Evolutionary conservation across 2,888 invertebrate genomes (phyloP).

Genomic region (Keiferia lycopersicella): DNA sequence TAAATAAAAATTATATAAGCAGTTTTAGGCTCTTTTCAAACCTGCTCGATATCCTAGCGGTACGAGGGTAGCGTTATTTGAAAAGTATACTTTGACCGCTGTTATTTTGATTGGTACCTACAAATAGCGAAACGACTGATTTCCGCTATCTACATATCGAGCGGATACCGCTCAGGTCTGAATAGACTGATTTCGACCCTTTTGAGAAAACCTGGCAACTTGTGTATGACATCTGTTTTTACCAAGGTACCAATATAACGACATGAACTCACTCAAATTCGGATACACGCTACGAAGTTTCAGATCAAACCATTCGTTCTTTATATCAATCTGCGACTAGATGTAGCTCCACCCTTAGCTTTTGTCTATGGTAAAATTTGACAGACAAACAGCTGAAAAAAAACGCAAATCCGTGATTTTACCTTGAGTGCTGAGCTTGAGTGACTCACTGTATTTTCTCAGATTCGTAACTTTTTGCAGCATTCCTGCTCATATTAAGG

Average conservation of each 20-base stretch:
- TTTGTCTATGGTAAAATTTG: constrained; percentile 1
- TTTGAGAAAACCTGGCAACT: constrained; percentile 1
- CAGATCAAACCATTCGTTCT: not conserved
- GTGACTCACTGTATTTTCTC: constrained; percentile 15
- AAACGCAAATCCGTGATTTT: not conserved
- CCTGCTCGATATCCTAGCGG: too few species aligned
- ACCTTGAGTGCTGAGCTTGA: not conserved
- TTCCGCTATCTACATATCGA: too few species aligned
- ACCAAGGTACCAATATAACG: constrained; percentile 22
- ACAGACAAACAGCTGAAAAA: not conserved
- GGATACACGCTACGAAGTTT: constrained; percentile 12
- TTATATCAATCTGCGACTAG: not conserved
- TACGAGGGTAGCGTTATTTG: too few species aligned
- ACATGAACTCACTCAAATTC: constrained; percentile 14
- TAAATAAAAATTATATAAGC: too few species aligned
- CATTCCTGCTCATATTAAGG: constrained; percentile 34
- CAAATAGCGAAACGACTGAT: too few species aligned
- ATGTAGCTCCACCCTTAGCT: not conserved
- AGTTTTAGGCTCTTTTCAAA: too few species aligned
- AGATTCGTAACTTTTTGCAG: not conserved
- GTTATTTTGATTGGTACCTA: too few species aligned
- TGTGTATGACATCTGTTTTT: constrained; percentile 32
- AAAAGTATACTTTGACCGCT: too few species aligned
- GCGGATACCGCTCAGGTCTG: not conserved
- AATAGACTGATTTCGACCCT: not conserved